Percentiles rank a stretch among this genome's conserved stretches.
Evolutionary conservation across 2,113 vertebrate genomes (phyloP).

Genomic region (Pygoscelis adeliae): DNA sequence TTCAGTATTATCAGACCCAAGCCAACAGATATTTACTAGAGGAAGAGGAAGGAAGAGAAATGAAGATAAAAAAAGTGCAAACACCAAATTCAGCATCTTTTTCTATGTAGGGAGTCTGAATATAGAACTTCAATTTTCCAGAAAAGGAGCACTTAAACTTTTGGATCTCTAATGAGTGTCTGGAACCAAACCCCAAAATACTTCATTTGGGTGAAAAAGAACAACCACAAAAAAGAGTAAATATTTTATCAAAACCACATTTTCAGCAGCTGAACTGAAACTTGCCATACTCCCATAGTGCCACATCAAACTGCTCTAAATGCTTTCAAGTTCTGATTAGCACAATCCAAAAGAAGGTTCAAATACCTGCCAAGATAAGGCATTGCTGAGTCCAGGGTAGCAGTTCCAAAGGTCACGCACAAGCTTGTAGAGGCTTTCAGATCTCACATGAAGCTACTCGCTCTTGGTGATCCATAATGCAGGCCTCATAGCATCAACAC

Average conservation of each 20-base stretch:
- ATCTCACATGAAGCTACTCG: neutral
- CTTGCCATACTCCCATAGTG: neutral
- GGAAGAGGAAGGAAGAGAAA: neutral
- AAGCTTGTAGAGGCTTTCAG: neutral
- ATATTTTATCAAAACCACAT: neutral
- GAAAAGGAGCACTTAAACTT: neutral
- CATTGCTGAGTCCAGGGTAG: neutral
- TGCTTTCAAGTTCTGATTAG: neutral
- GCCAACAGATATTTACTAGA: neutral
- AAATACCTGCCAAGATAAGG: neutral
- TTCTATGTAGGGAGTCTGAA: neutral
- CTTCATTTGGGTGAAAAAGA: fast-evolving
- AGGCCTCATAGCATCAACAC: neutral
- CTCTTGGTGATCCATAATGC: neutral
- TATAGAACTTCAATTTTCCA: neutral
- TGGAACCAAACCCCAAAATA: neutral
- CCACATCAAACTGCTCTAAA: neutral
- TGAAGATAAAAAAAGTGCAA: neutral
- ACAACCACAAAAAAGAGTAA: neutral
- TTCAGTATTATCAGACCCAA: neutral
- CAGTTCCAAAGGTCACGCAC: neutral
- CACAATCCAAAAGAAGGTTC: neutral
- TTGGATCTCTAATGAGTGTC: neutral
- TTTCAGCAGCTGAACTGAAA: neutral
- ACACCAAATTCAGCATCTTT: neutral